These are phyloP conservation scores for Edolisoma coerulescens DNA, from an alignment of 2,113 vertebrate genomes.

Conservation along the genomic window DNA sequence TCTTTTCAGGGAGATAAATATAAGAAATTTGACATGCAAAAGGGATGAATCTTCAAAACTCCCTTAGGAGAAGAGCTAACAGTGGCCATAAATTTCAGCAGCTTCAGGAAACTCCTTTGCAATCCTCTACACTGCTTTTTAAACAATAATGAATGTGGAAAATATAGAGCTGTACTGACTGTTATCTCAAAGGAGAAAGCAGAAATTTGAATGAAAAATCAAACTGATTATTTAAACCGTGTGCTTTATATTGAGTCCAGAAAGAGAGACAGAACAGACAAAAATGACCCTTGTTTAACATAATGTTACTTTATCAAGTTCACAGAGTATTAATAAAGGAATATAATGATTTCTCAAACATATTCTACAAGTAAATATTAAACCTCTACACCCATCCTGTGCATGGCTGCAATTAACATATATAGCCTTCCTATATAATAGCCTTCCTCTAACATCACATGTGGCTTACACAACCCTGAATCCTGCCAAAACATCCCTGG, in stretches of 20 bases:
- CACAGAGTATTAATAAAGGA: background rate
- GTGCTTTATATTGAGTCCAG: background rate
- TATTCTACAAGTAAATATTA: background rate
- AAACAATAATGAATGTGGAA: background rate
- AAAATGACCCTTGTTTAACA: background rate
- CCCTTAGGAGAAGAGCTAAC: background rate
- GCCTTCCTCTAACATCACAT: background rate
- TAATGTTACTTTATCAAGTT: background rate
- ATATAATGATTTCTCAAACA: background rate
- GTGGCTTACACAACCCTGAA: background rate
- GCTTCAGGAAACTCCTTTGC: background rate
- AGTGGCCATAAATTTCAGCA: background rate
- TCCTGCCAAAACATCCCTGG: conserved; percentile 1
- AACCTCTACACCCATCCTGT: background rate
- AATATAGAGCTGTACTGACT: background rate
- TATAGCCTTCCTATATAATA: background rate
- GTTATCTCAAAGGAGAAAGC: background rate
- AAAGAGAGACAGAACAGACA: background rate
- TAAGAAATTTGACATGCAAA: background rate
- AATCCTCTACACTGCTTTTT: background rate
- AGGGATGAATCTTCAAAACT: background rate
- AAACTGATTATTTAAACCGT: background rate
- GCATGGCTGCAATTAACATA: background rate
- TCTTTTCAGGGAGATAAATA: background rate
- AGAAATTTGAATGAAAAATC: background rate